A percentile compares a stretch with the other conserved stretches of the same genome.
These are phyloP conservation scores for Microtus richardsoni DNA, from an alignment of 2,113 vertebrate genomes.

Conservation along the genomic window DNA sequence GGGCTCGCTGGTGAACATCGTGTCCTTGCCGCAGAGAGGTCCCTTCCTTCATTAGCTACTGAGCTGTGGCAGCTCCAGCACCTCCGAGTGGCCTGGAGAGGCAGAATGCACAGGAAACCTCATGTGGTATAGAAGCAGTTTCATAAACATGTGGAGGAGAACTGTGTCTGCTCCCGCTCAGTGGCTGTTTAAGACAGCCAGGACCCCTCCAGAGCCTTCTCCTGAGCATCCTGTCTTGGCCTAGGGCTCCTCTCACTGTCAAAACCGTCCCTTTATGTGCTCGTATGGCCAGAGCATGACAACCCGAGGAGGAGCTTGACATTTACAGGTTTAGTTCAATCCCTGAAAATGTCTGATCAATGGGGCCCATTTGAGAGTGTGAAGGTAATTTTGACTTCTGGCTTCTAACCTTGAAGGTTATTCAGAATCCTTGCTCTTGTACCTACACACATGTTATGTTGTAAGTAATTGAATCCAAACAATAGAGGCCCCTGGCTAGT, in stretches of 20 bases:
- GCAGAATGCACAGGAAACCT: neutral
- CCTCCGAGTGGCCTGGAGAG: neutral
- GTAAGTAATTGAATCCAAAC: neutral
- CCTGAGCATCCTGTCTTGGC: neutral
- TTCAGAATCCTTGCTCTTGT: neutral
- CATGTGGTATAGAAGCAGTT: neutral
- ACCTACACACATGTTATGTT: neutral
- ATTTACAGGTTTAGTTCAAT: neutral
- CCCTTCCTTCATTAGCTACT: neutral
- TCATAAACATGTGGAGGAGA: rapidly evolving
- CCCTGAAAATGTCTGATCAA: neutral
- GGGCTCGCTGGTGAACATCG: neutral
- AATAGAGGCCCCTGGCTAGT: neutral
- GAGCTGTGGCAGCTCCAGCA: neutral
- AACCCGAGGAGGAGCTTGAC: neutral
- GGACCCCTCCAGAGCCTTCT: rapidly evolving
- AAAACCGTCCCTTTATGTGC: neutral
- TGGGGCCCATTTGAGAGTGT: neutral
- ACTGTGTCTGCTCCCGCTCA: rapidly evolving
- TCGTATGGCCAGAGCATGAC: neutral
- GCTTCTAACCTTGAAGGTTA: neutral
- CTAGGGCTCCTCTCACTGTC: neutral
- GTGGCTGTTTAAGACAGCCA: neutral
- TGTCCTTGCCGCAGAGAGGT: neutral
- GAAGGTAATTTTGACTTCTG: neutral